phyloP scores from a whole-genome alignment of 2,113 vertebrate genomes.

The Daubentonia madagascariensis region DNA sequence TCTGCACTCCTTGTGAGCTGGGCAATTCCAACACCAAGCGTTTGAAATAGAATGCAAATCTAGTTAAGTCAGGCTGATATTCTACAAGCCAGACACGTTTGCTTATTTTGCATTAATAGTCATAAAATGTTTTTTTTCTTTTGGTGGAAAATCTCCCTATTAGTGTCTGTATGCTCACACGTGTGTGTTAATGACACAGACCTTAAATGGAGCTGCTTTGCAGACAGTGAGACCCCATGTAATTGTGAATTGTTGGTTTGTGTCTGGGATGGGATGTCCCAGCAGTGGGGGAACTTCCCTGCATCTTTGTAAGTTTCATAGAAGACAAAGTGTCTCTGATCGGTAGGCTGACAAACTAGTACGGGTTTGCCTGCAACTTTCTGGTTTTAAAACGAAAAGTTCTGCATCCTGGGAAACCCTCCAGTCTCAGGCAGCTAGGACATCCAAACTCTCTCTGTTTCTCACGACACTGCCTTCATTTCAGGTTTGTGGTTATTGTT shows the following conservation, averaged over 20 bases:
- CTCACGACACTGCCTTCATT: background rate
- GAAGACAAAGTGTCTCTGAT: background rate
- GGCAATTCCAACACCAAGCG: background rate
- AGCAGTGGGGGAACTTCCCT: background rate
- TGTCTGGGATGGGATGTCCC: background rate
- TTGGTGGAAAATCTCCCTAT: background rate
- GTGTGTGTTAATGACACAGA: background rate
- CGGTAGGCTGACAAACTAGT: background rate
- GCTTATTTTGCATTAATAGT: background rate
- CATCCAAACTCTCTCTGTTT: accelerated
- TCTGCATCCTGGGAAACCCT: background rate
- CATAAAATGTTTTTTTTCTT: background rate
- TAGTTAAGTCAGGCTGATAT: background rate
- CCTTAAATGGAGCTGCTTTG: background rate
- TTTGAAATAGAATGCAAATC: background rate
- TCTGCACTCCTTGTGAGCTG: background rate
- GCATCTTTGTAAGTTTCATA: background rate
- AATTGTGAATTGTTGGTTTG: background rate
- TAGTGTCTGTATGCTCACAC: background rate
- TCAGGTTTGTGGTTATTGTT: background rate
- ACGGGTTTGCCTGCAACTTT: background rate
- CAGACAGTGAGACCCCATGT: background rate
- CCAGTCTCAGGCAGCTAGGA: background rate
- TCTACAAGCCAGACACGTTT: background rate
- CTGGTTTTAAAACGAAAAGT: background rate